Evolutionary conservation across 2,888 invertebrate species (phyloP), one percentile per base, ranked within the genome.

Genomic region (Sthenelais limicola): DNA sequence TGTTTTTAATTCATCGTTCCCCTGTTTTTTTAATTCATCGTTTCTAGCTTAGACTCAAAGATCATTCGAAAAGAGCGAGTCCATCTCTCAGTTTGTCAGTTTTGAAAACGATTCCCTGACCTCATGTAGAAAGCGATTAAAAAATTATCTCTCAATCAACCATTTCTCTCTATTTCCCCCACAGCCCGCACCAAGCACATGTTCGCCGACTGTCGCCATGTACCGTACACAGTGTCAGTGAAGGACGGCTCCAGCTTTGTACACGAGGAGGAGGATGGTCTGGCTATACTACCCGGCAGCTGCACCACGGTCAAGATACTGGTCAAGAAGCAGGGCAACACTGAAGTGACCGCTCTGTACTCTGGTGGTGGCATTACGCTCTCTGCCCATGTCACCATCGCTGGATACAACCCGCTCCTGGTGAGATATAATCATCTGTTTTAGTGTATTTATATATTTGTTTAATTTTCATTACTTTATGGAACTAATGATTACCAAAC

Each of bases 401-500:
- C 86, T 70, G 84, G 86, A 0, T 86, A 84, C 80, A 83, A 83
- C 69, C 85, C 85, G 12, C 80, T 87, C 3, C 77, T 79, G 80
- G 86, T 87, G 77, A 24, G 68, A 15, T 12, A 51, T 18, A 21
- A 9, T 18, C 24, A 51, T 43, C 9, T 43, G 18, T 43, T 15
- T 43, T 43, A 15, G 18, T 43, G 18, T 43, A 43, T 43, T 15
- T 21, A 52, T 52, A n/a, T 52, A 24, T 7, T 52, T 52, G 24
- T 52, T 52, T 26, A 30, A n/a, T n/a, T n/a, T n/a, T n/a, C n/a
- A n/a, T n/a, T n/a, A n/a, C n/a, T n/a, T n/a, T n/a, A n/a, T n/a
- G n/a, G n/a, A n/a, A n/a, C n/a, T n/a, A n/a, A n/a, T n/a, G n/a
- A n/a, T n/a, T n/a, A n/a, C n/a, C n/a, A n/a, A n/a, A n/a, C n/a